Conservation (phyloP, 1,140 invertebrate genomes). For the Lucilia sericata region DNA sequence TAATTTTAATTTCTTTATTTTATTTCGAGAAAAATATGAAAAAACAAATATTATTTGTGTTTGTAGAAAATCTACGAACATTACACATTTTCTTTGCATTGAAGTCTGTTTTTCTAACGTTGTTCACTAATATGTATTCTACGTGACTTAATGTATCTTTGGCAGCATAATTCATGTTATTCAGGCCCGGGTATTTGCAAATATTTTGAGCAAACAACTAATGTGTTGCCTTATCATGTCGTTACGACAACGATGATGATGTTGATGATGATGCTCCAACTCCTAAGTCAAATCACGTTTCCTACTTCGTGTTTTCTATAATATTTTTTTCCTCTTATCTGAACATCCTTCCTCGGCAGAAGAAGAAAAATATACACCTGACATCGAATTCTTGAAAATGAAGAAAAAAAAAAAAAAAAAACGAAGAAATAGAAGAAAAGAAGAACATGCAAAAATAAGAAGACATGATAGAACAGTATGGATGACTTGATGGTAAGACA, state of each 20-base stretch:
- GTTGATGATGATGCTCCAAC: slow-evolving; percentile 26
- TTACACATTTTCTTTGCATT: not conserved
- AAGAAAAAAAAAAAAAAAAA: not conserved
- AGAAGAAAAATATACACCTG: slow-evolving; percentile 14
- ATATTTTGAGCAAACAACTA: slow-evolving; percentile 40
- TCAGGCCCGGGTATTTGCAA: slow-evolving; percentile 13
- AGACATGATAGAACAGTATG: not conserved
- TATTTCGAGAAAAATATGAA: not conserved
- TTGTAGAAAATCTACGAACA: not conserved
- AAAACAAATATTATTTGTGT: not conserved
- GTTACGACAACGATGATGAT: slow-evolving; percentile 4
- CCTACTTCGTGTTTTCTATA: slow-evolving; percentile 13
- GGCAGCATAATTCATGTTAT: slow-evolving; percentile 41
- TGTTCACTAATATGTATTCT: slow-evolving; percentile 41
- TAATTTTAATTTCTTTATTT: not conserved
- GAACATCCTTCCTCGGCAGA: slow-evolving; percentile 28
- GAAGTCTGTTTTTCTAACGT: slow-evolving; percentile 3
- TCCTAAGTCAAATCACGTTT: slow-evolving; percentile 43
- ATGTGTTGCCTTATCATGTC: slow-evolving; percentile 43
- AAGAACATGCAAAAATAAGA: slow-evolving; percentile 24
- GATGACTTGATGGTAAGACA: not conserved
- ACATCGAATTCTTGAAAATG: slow-evolving; percentile 23
- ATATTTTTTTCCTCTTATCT: slow-evolving; percentile 18
- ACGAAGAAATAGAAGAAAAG: not conserved
- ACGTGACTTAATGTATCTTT: slow-evolving; percentile 42